phyloP scores from a whole-genome alignment of 2,113 vertebrate genomes.

The Lucifuga dentata region DNA sequence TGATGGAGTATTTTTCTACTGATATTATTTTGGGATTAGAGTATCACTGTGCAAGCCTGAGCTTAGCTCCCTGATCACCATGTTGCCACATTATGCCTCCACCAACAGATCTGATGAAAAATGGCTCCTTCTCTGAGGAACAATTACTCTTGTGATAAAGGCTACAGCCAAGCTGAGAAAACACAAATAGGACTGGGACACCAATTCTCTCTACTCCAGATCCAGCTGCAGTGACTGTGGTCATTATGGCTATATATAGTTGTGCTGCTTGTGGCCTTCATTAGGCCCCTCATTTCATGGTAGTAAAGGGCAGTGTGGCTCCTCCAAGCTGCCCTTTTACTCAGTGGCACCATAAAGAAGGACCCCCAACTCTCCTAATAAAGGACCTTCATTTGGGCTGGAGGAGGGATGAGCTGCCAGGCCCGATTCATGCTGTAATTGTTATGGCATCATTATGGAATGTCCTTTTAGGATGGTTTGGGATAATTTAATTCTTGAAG shows the following conservation, averaged over 20 bases:
- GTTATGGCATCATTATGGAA: slow-evolving; percentile 64
- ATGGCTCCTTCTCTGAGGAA: slow-evolving; percentile 50
- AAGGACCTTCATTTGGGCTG: slow-evolving; percentile 56
- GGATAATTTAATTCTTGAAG: slow-evolving; percentile 55
- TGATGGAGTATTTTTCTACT: no score
- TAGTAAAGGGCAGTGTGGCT: slow-evolving; percentile 63
- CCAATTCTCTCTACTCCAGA: slow-evolving; percentile 12
- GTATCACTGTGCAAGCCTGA: neutral
- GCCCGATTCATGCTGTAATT: slow-evolving; percentile 53
- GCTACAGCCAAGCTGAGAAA: slow-evolving; percentile 44
- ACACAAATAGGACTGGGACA: slow-evolving; percentile 47
- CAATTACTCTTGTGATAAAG: slow-evolving; percentile 61
- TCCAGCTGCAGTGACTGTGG: slow-evolving; percentile 31
- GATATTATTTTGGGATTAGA: neutral
- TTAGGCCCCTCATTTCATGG: slow-evolving; percentile 69
- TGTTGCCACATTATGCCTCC: slow-evolving; percentile 21
- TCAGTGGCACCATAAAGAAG: slow-evolving; percentile 56
- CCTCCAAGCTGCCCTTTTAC: slow-evolving; percentile 65
- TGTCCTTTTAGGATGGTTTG: slow-evolving; percentile 50
- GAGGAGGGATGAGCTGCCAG: slow-evolving; percentile 67
- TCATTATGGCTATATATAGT: slow-evolving; percentile 71
- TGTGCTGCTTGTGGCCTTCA: slow-evolving; percentile 68
- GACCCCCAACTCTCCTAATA: slow-evolving; percentile 53
- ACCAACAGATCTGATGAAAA: slow-evolving; percentile 47
- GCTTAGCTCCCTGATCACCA: slow-evolving; percentile 19